These are phyloP conservation scores for Limnephilus auricula DNA, from an alignment of 2,888 invertebrate species.

Conservation along the genomic window DNA sequence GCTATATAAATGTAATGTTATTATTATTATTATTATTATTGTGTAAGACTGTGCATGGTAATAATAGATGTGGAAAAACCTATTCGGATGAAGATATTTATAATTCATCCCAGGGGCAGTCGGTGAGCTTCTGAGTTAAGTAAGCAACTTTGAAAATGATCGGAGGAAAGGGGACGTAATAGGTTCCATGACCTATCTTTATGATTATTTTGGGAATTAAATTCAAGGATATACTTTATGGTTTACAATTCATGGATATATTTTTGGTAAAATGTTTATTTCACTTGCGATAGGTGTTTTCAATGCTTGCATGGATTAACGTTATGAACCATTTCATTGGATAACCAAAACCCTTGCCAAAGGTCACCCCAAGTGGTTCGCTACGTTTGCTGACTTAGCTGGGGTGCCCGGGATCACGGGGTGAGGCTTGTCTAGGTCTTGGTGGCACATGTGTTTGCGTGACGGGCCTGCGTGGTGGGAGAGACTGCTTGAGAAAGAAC, in stretches of 20 bases:
- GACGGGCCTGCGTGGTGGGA: too few relatives aligned
- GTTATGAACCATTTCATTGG: too few relatives aligned
- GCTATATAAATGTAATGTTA: too few relatives aligned
- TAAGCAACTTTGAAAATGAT: background rate
- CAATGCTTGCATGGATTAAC: background rate
- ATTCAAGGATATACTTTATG: background rate
- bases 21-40: too few relatives aligned
- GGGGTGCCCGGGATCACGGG: too few relatives aligned
- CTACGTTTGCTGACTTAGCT: too few relatives aligned
- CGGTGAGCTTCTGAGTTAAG: background rate
- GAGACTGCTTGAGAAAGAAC: too few relatives aligned
- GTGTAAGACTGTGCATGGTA: too few relatives aligned
- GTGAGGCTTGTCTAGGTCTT: too few relatives aligned
- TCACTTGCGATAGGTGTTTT: background rate
- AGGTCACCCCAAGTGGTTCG: too few relatives aligned
- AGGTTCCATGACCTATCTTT: background rate
- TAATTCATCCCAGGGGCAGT: background rate
- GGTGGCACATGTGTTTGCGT: too few relatives aligned
- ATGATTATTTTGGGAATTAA: background rate
- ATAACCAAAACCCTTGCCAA: too few relatives aligned
- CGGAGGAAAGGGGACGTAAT: background rate
- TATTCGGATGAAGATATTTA: background rate
- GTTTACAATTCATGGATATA: background rate
- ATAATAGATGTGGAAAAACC: background rate
- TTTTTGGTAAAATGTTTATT: background rate